Percentiles rank a stretch among this genome's conserved stretches.
These are phyloP conservation scores for Phanerotoma sp. DNA, from an alignment of 2,888 invertebrate species.

Conservation along the genomic window DNA sequence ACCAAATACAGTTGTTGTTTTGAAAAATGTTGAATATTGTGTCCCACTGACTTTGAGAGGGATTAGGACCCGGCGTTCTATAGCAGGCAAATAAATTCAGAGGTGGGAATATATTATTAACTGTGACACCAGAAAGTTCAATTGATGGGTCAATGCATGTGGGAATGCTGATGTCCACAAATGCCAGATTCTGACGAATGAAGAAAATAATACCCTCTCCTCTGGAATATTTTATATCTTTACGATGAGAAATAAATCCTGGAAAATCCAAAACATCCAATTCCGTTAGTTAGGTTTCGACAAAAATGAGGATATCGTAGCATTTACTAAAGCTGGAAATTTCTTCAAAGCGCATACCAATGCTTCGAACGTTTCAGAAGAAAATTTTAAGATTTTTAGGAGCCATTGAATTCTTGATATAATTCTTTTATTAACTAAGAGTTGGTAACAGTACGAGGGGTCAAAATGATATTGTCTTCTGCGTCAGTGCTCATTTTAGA, in stretches of 20 bases:
- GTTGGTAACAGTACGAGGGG: too few relatives aligned
- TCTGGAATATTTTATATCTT: slow-evolving; percentile 3
- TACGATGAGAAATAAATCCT: background rate
- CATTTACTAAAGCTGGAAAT: too few relatives aligned
- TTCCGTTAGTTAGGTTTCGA: slow-evolving; percentile 3
- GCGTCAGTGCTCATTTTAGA: too few relatives aligned
- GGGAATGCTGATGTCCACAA: background rate
- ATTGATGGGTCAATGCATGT: background rate
- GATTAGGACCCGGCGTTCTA: background rate
- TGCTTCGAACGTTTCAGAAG: too few relatives aligned
- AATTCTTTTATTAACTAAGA: too few relatives aligned
- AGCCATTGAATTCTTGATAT: too few relatives aligned
- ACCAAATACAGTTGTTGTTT: background rate
- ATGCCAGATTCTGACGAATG: slow-evolving; percentile 5
- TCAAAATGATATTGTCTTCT: too few relatives aligned
- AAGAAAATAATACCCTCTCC: slow-evolving; percentile 10
- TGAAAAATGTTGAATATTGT: background rate
- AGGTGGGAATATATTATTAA: background rate
- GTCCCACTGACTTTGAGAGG: slow-evolving; percentile 1
- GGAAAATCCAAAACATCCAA: background rate
- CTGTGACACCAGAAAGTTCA: slow-evolving; percentile 1
- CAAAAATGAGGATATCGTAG: slow-evolving; percentile 7
- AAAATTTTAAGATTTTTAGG: too few relatives aligned
- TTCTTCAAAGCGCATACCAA: too few relatives aligned
- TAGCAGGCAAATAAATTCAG: slow-evolving; percentile 5